A percentile compares a stretch with the other conserved stretches of the same genome.
phyloP scores from a whole-genome alignment of 2,797 vertebrate species.

The Xerus rutilus region DNA sequence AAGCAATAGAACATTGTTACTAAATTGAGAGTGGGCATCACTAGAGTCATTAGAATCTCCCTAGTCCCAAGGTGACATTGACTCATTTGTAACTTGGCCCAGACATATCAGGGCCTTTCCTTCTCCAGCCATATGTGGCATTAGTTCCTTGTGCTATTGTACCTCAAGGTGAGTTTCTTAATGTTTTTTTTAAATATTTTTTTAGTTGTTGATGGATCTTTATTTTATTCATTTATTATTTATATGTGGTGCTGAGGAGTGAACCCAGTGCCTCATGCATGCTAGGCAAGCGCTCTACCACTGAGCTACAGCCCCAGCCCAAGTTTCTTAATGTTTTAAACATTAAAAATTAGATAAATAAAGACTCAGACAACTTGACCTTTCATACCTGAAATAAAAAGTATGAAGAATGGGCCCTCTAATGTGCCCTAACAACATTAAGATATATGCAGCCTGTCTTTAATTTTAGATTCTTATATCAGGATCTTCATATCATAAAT shows the following conservation, averaged over 20 bases:
- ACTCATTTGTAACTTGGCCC: background rate
- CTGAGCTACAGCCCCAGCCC: no score
- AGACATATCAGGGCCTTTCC: background rate
- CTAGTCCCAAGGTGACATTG: background rate
- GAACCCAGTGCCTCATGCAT: no score
- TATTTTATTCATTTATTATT: no score
- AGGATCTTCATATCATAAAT: background rate
- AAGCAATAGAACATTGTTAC: background rate
- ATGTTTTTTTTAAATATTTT: background rate
- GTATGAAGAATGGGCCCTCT: fast-evolving
- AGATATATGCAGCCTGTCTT: background rate
- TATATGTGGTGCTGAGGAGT: no score
- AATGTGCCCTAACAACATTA: background rate
- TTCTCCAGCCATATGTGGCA: background rate
- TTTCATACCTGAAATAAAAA: background rate
- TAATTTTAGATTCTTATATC: background rate
- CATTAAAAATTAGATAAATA: background rate
- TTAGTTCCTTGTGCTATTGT: background rate
- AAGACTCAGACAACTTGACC: background rate
- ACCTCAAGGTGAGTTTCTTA: background rate
- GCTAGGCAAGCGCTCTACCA: no score
- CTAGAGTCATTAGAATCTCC: background rate
- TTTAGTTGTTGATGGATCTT: no score
- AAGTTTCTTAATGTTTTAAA: background rate
- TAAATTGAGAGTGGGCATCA: background rate